These are phyloP conservation scores for Pao palembangensis DNA, from an alignment of 2,113 vertebrate species.

Conservation along the genomic window DNA sequence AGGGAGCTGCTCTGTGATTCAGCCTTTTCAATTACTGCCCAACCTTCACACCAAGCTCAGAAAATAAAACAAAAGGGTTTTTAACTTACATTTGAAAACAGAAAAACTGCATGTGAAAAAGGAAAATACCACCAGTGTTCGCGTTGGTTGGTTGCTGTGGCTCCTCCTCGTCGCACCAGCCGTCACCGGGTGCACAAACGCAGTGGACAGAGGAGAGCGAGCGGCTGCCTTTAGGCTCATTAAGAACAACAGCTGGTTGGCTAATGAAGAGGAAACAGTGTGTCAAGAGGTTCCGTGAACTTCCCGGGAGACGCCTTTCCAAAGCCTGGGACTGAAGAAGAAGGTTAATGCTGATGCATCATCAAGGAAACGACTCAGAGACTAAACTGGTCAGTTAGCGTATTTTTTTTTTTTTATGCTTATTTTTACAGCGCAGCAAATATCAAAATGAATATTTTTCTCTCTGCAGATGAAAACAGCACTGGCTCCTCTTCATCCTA, in stretches of 20 bases:
- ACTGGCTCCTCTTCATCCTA: too few species aligned
- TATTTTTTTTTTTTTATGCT: background rate
- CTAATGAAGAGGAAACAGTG: constrained; percentile 80
- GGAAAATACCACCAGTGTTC: background rate
- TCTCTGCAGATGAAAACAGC: too few species aligned
- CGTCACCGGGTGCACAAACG: constrained; percentile 63
- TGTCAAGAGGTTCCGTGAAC: constrained; percentile 75
- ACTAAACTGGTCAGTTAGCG: constrained; percentile 23
- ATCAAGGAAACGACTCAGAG: constrained; percentile 64
- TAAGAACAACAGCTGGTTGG: constrained; percentile 80
- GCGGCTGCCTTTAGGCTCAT: constrained; percentile 77
- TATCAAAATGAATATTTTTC: background rate
- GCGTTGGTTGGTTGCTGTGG: constrained; percentile 26
- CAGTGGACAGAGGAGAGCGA: constrained; percentile 62
- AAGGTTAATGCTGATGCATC: constrained; percentile 70
- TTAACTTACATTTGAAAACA: background rate
- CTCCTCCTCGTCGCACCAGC: constrained; percentile 36
- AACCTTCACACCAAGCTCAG: too few species aligned
- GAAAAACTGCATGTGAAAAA: constrained; percentile 8
- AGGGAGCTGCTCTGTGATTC: too few species aligned
- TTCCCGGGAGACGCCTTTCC: constrained; percentile 70
- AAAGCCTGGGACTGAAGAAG: constrained; percentile 48
- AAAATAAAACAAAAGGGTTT: background rate
- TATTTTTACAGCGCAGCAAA: constrained; percentile 1
- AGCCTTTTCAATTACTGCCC: too few species aligned